Evolutionary conservation across 2,888 invertebrate species (phyloP).

Genomic region (Drosophila helvetica): DNA sequence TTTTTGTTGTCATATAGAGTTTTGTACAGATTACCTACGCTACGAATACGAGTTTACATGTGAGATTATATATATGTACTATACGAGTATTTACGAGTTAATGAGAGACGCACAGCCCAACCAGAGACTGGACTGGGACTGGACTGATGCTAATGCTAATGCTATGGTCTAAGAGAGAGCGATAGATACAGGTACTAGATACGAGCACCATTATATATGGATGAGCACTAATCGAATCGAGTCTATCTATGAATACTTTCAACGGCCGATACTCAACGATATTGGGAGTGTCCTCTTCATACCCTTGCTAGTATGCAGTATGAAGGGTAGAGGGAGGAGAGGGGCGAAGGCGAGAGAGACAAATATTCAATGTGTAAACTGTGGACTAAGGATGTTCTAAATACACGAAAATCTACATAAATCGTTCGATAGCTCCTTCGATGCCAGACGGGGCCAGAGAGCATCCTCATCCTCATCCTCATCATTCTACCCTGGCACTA

Average conservation of each 20-base stretch:
- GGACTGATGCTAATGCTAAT: not conserved
- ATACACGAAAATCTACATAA: not conserved
- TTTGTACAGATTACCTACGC: not conserved
- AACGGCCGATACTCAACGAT: not conserved
- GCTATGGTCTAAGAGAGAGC: not conserved
- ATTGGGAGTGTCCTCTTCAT: not conserved
- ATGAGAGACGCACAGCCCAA: not conserved
- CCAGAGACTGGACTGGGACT: not conserved
- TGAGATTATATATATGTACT: not conserved
- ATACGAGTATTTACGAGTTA: not conserved
- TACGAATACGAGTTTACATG: not conserved
- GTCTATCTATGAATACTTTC: conserved; percentile 20
- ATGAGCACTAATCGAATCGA: conserved; percentile 32
- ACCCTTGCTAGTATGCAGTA: not conserved
- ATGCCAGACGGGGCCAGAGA: too few relatives aligned
- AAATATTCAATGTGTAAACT: not conserved
- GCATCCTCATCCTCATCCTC: too few relatives aligned
- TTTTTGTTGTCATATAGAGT: not conserved
- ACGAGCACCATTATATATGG: conserved; percentile 17
- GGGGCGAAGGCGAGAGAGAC: conserved; percentile 20
- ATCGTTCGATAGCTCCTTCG: not conserved
- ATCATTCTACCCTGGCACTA: not conserved
- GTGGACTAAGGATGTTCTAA: not conserved
- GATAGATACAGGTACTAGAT: conserved; percentile 12
- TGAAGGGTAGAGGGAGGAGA: too few relatives aligned